Conservation (phyloP, 2,797 vertebrate genomes). For the Sebastes glaucus region DNA sequence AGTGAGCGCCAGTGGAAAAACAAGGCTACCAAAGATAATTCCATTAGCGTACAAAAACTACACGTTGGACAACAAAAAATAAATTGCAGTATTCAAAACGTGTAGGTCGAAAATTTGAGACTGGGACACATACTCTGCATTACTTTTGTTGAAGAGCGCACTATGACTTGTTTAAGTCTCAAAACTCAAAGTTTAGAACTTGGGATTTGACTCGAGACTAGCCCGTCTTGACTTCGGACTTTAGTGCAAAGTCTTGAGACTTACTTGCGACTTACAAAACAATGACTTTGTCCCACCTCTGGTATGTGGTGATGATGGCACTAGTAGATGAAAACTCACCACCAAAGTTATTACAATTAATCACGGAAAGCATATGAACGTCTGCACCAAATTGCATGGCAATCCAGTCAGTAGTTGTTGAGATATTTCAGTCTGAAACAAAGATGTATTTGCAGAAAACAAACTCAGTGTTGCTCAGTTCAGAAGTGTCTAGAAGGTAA, state of each 20-base stretch:
- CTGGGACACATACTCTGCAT: no score
- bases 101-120: rapidly evolving
- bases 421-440: background rate
- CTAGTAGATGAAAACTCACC: background rate
- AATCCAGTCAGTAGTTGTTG: background rate
- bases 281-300: no score
- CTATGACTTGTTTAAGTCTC: no score
- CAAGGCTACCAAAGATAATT: rapidly evolving
- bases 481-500: background rate
- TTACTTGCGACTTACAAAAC: no score
- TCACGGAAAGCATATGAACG: rapidly evolving
- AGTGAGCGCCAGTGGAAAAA: rapidly evolving
- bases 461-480: background rate
- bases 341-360: background rate
- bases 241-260: rapidly evolving
- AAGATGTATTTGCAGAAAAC: background rate
- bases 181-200: no score
- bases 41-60: no score
- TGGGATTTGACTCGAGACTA: no score
- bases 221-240: no score
- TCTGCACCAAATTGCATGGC: background rate
- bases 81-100: rapidly evolving
- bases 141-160: rapidly evolving
- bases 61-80: no score
- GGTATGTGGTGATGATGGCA: no score